Evolutionary conservation across 2,797 vertebrate species (phyloP), one percentile per base, ranked within the genome.

Genomic region (Hemibagrus guttatus): DNA sequence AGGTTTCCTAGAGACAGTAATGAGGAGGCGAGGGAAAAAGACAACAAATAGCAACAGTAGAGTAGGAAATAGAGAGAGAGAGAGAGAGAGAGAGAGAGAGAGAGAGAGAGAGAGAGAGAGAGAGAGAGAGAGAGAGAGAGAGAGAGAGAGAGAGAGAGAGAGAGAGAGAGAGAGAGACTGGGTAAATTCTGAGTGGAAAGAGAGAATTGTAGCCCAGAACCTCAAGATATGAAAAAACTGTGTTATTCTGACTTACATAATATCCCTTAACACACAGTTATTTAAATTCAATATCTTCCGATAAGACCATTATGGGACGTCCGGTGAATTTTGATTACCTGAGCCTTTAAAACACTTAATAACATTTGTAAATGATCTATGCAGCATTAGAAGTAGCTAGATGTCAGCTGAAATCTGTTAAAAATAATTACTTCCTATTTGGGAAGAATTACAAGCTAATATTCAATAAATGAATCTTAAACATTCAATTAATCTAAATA

Each of bases 1-100:
- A 81, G 68, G 58, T 64, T 85, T 76, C 58, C 39, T 52, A 85
- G 59, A 85, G 72, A 85, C 59, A 64, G 71, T 76, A 85, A 66
- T 76, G 71, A 76, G 83, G 79, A 71, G 64, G 59, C 39, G 35
- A 39, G 61, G 68, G 26, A 69, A 58, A 63, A 64, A 63, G n/a
- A 61, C 46, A 58, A 8, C 49, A 42, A 71, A 84, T 71, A 69
- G 58, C n/a, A 71, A 12, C 28, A 56, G 46, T 23, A 68, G n/a
- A 35, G 46, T 31, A 26, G 64, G 26, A 76, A 56, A 49, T 58
- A 6, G 54, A 78, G 69, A 11, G 35, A 78, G 19, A 71, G 46
- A 72, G 64, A 23, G n/a, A 76, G 69, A 56, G 4, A 61, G 28
- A 54, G 23, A 75, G 58, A 64, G 31, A 13, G 14, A 64, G 63